phyloP scores from a whole-genome alignment of 2,888 invertebrate species.

The Mesorhabditis spiculigera region DNA sequence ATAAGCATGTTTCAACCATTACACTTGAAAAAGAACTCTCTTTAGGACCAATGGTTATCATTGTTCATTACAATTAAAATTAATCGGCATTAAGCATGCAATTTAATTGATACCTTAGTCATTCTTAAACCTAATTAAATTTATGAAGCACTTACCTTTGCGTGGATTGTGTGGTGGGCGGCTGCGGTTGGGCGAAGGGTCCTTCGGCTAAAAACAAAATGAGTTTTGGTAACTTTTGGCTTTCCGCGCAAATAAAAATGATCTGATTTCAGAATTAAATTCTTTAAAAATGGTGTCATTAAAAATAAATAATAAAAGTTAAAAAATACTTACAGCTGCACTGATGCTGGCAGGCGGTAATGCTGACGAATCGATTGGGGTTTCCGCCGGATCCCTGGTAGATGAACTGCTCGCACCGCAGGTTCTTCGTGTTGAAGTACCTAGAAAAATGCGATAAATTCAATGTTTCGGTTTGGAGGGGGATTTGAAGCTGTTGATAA shows the following conservation, averaged over 20 bases:
- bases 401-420: constrained; percentile 56
- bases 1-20: too few species aligned
- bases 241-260: neutral
- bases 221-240: neutral
- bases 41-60: too few species aligned
- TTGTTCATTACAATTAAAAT: too few species aligned
- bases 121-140: too few species aligned
- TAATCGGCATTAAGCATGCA: too few species aligned
- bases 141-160: too few species aligned
- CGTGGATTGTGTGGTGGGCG: constrained; percentile 6
- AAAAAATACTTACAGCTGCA: constrained; percentile 29
- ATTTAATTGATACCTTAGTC: too few species aligned
- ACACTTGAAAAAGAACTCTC: too few species aligned
- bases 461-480: too few species aligned
- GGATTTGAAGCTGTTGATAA: too few species aligned
- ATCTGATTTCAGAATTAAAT: too few species aligned
- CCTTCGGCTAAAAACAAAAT: constrained; percentile 8
- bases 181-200: constrained; percentile 18
- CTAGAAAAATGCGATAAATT: constrained; percentile 8
- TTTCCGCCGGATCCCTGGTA: constrained; percentile 55
- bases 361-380: constrained; percentile 49
- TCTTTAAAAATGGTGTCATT: neutral
- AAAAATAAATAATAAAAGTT: neutral
- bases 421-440: constrained; percentile 54
- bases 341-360: constrained; percentile 45